A percentile compares a stretch with the other conserved stretches of the same genome.
Conservation (phyloP, 2,113 vertebrate species). For the Grus americana region DNA sequence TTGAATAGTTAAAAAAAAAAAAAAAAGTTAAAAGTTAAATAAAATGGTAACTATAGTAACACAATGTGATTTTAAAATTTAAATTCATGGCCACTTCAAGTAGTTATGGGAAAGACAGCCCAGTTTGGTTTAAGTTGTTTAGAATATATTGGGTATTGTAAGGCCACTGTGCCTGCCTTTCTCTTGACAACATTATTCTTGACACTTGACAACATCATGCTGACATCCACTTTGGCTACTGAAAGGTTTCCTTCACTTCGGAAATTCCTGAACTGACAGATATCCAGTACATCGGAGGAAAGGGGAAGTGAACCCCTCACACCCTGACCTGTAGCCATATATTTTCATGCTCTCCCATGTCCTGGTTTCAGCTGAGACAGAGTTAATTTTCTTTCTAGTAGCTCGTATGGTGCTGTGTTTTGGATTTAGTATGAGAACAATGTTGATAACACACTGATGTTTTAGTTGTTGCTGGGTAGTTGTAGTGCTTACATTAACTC, state of each 20-base stretch:
- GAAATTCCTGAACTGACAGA: neutral
- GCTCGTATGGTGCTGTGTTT: too few species aligned
- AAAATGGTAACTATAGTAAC: neutral
- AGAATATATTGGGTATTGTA: neutral
- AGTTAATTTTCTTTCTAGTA: too few species aligned
- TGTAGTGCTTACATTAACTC: too few species aligned
- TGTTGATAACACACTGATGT: too few species aligned
- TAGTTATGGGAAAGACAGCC: neutral
- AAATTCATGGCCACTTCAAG: neutral
- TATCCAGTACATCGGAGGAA: neutral
- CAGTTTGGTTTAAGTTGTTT: neutral
- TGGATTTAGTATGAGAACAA: too few species aligned
- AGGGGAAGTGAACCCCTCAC: neutral
- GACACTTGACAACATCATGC: neutral
- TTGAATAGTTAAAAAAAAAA: neutral
- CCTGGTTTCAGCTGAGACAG: too few species aligned
- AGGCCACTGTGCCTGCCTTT: neutral
- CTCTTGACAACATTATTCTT: neutral
- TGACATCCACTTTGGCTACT: neutral
- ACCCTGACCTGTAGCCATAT: neutral
- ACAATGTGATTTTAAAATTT: neutral
- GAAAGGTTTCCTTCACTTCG: neutral
- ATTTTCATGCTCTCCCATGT: neutral
- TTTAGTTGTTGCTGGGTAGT: too few species aligned
- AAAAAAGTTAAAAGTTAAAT: neutral